These are phyloP conservation scores for Athrips mouffetella DNA, from an alignment of 2,888 invertebrate species.

Conservation along the genomic window DNA sequence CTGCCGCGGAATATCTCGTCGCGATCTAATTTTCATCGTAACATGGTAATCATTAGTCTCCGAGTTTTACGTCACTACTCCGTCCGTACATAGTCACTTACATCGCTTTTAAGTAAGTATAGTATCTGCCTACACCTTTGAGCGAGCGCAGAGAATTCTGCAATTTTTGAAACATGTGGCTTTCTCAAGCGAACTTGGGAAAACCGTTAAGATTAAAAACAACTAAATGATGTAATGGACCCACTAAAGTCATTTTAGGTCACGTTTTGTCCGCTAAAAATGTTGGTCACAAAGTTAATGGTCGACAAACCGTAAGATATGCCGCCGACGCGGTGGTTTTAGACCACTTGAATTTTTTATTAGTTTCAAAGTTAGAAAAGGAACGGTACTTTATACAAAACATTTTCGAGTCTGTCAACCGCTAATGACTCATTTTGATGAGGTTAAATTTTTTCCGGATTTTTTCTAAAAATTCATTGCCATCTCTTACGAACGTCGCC, in stretches of 20 bases:
- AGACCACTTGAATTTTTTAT: not conserved
- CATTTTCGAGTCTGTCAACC: conserved; percentile 1
- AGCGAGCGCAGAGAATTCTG: not conserved
- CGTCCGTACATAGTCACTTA: conserved; percentile 2
- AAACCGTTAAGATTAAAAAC: conserved; percentile 2
- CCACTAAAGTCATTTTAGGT: not conserved
- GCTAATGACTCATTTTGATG: conserved; percentile 2
- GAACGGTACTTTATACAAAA: conserved; percentile 1
- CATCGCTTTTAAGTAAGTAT: not conserved
- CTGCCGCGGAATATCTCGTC: not conserved
- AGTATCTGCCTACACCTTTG: conserved; percentile 2
- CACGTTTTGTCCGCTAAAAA: not conserved
- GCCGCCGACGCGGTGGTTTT: not conserved
- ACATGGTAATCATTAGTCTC: conserved; percentile 8
- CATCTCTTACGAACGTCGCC: conserved; percentile 1
- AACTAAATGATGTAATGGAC: not conserved
- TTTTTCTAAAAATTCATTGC: conserved; percentile 7
- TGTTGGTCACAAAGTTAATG: conserved; percentile 2
- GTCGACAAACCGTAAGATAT: not conserved
- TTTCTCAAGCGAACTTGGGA: conserved; percentile 16
- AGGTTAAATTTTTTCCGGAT: not conserved
- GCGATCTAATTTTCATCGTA: conserved; percentile 11
- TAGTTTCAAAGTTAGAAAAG: not conserved
- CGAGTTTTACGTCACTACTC: conserved; percentile 13
- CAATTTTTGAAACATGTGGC: conserved; percentile 14